These are phyloP conservation scores for Himalopsyche japonica DNA, from an alignment of 2,888 invertebrate genomes.

Conservation along the genomic window DNA sequence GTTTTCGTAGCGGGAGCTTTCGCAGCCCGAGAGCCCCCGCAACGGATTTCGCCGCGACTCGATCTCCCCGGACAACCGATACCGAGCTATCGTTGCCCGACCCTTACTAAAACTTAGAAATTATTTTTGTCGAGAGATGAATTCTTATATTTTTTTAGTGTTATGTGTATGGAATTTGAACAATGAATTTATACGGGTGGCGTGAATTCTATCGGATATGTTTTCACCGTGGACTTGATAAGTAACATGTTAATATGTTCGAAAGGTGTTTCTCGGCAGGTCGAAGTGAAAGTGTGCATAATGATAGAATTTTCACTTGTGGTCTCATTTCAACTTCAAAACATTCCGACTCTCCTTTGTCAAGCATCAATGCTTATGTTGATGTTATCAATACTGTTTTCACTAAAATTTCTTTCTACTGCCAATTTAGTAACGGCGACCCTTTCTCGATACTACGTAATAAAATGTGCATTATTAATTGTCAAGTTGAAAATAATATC, in stretches of 20 bases:
- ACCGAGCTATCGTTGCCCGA: not conserved
- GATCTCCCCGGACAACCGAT: conserved; percentile 19
- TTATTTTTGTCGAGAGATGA: not conserved
- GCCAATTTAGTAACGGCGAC: too few relatives aligned
- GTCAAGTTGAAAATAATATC: too few relatives aligned
- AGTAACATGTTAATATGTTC: not conserved
- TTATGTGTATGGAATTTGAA: not conserved
- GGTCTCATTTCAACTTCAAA: not conserved
- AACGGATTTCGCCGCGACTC: conserved; percentile 15
- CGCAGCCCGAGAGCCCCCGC: not conserved
- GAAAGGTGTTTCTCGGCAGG: not conserved
- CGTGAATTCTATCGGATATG: not conserved
- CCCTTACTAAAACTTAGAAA: not conserved
- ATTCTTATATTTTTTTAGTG: not conserved
- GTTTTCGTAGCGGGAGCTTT: not conserved
- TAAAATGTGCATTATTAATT: too few relatives aligned
- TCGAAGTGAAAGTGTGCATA: not conserved
- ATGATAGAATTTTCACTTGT: not conserved
- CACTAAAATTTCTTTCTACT: too few relatives aligned
- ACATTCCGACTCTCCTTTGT: not conserved
- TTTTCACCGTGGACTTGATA: not conserved
- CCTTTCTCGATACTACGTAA: too few relatives aligned
- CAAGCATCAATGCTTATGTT: not conserved
- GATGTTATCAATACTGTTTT: too few relatives aligned
- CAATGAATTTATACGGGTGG: not conserved